These are phyloP conservation scores for Zeus faber DNA, from an alignment of 2,113 vertebrate species.

Conservation along the genomic window DNA sequence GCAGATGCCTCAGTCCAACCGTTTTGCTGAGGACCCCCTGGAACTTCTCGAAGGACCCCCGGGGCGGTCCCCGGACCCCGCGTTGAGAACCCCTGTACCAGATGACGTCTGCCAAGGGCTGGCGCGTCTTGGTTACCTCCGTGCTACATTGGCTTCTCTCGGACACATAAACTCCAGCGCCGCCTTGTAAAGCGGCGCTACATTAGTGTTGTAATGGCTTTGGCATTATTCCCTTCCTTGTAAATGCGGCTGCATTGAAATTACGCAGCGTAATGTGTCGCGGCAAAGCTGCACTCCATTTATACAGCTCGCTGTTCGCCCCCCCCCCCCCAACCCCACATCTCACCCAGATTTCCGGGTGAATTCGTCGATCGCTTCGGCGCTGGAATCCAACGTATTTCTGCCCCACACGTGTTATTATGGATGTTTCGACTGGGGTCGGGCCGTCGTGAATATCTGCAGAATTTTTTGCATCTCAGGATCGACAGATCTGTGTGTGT, in stretches of 20 bases:
- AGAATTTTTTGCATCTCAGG: no score
- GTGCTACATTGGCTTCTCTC: neutral
- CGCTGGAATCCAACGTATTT: no score
- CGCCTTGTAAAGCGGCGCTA: neutral
- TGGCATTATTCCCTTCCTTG: neutral
- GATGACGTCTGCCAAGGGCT: slow-evolving; percentile 14
- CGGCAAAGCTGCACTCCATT: neutral
- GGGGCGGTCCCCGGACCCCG: neutral
- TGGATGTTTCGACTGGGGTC: no score
- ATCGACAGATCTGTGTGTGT: slow-evolving; percentile 3
- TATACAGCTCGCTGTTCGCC: no score
- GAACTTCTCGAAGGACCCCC: no score
- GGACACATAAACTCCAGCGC: neutral
- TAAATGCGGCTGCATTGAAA: slow-evolving; percentile 3
- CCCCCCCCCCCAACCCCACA: no score
- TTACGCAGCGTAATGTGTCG: slow-evolving; percentile 1
- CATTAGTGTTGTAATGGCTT: neutral
- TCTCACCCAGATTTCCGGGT: no score
- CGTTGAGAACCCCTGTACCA: neutral
- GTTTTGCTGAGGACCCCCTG: no score
- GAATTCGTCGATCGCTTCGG: no score
- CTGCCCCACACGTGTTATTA: no score
- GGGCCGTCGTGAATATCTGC: no score
- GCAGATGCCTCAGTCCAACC: no score
- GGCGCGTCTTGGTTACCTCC: slow-evolving; percentile 10